Percentiles rank a stretch among this genome's conserved stretches.
Conservation (phyloP, 2,113 vertebrate species). For the Xenotilapia flavipinnis region DNA sequence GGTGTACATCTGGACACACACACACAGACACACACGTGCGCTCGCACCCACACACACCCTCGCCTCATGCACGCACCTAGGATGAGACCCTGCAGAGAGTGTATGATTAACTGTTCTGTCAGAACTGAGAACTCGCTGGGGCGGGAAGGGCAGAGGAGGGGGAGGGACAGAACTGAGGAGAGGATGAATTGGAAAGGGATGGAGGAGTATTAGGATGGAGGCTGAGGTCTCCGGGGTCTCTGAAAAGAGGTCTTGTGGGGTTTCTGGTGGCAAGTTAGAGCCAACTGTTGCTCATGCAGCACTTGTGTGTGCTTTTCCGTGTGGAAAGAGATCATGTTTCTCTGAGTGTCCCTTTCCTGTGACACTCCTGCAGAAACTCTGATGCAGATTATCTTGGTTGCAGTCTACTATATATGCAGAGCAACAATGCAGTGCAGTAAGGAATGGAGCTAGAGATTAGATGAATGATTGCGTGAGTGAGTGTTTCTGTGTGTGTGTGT, state of each 20-base stretch:
- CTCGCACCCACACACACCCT: neutral
- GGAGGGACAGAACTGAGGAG: constrained; percentile 27
- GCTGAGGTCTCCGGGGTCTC: constrained; percentile 41
- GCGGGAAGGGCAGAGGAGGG: constrained; percentile 42
- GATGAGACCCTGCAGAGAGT: constrained; percentile 52
- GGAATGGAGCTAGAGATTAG: constrained; percentile 33
- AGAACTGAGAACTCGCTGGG: constrained; percentile 52
- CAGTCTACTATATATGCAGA: constrained; percentile 46
- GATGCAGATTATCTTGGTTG: constrained; percentile 1
- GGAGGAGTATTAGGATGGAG: constrained; percentile 38
- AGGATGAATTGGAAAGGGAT: constrained; percentile 45
- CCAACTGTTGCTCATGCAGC: constrained; percentile 49
- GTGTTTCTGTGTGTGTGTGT: neutral
- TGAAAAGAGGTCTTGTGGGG: constrained; percentile 6
- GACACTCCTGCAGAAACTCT: neutral
- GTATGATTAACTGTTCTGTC: constrained; percentile 67
- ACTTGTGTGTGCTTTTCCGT: neutral
- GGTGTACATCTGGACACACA: constrained; percentile 35
- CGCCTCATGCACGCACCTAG: neutral
- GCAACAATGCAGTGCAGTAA: constrained; percentile 18
- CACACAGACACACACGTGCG: neutral
- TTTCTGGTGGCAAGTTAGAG: neutral
- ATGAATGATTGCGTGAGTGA: constrained; percentile 10
- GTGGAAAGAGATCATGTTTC: neutral
- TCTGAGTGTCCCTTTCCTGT: neutral